Conservation (phyloP, 2,113 vertebrate species). For the Salminus brasiliensis region DNA sequence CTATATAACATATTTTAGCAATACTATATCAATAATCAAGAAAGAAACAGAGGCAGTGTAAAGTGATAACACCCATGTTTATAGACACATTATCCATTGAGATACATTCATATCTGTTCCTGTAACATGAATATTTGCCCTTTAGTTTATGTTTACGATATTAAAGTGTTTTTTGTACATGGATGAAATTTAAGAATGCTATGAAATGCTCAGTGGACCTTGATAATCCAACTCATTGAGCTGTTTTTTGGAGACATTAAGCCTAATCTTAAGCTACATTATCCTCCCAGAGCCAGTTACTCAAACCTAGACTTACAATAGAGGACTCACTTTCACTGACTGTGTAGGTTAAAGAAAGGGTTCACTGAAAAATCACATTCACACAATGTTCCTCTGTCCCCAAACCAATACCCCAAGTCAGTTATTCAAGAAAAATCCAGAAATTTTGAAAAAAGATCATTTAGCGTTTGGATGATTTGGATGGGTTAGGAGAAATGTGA, state of each 20-base stretch:
- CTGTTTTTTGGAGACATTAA: not conserved
- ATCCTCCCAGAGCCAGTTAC: not conserved
- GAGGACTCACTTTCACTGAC: not conserved
- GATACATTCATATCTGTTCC: not conserved
- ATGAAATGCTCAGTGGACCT: not conserved
- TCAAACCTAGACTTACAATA: not conserved
- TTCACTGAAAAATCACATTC: not conserved
- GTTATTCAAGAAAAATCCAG: too few species aligned
- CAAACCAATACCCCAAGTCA: too few species aligned
- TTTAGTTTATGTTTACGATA: not conserved
- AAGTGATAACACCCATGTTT: too few species aligned
- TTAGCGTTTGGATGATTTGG: too few species aligned
- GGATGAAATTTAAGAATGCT: not conserved
- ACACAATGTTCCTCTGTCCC: too few species aligned
- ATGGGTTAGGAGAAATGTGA: too few species aligned
- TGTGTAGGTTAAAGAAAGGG: not conserved
- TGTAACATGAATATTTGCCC: not conserved
- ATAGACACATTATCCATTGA: too few species aligned
- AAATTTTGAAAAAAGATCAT: too few species aligned
- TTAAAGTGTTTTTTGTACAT: not conserved
- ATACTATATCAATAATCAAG: too few species aligned
- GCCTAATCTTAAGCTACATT: not conserved
- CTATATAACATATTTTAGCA: not conserved
- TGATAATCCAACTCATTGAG: not conserved
- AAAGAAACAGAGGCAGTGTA: too few species aligned